A percentile compares a stretch with the other conserved stretches of the same genome.
These are phyloP conservation scores for Dicranocentrus wangi DNA, from an alignment of 2,888 invertebrate genomes.

Conservation along the genomic window DNA sequence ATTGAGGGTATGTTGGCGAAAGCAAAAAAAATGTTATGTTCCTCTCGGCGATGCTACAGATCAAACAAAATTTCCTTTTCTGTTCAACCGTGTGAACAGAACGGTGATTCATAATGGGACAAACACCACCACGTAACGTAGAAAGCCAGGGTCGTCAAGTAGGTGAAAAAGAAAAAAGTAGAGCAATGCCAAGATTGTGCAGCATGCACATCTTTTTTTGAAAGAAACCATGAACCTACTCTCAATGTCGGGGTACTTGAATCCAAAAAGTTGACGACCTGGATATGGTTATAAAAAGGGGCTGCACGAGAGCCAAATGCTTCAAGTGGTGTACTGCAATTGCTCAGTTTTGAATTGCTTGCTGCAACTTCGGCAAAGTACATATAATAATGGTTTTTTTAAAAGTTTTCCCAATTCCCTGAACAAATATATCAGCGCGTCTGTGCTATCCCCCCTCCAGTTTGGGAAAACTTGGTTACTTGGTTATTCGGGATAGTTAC, in stretches of 20 bases:
- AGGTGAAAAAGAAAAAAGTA: slow-evolving; percentile 6
- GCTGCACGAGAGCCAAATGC: background rate
- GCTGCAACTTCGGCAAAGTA: background rate
- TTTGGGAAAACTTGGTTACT: background rate
- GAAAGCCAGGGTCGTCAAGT: background rate
- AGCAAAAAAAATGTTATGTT: too few relatives aligned
- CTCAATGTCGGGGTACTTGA: background rate
- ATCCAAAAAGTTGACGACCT: background rate
- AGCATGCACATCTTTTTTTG: background rate
- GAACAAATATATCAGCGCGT: background rate
- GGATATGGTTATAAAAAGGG: slow-evolving; percentile 7
- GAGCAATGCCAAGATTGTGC: too few relatives aligned
- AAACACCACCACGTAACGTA: too few relatives aligned
- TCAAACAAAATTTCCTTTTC: too few relatives aligned
- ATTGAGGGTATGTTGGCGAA: too few relatives aligned
- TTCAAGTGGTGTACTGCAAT: background rate
- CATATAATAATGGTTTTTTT: background rate
- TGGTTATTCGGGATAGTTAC: too few relatives aligned
- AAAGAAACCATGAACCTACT: background rate
- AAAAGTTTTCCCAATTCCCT: background rate
- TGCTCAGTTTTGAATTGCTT: background rate
- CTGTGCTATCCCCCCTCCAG: background rate
- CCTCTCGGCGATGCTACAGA: too few relatives aligned
- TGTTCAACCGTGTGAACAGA: too few relatives aligned
- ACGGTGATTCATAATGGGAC: too few relatives aligned